Conservation (phyloP, 2,888 invertebrate genomes). For the Allophyes oxyacanthae region DNA sequence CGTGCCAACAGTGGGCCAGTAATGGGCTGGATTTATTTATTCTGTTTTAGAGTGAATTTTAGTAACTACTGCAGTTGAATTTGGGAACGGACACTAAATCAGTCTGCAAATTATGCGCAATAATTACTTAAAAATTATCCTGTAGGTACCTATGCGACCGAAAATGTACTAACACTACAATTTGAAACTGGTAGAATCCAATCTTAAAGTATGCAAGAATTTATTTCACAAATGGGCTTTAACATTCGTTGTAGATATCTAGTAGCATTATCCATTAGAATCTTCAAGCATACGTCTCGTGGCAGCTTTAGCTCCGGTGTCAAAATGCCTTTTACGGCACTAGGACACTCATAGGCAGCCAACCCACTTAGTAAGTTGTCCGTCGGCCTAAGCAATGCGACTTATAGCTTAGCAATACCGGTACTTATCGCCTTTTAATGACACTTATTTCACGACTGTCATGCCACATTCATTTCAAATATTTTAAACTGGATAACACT, state of each 20-base stretch:
- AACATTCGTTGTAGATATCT: background rate
- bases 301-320: conserved; percentile 23
- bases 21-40: too few relatives aligned
- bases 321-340: conserved; percentile 39
- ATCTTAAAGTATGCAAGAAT: conserved; percentile 6
- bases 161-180: too few relatives aligned
- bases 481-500: conserved; percentile 5
- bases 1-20: too few relatives aligned
- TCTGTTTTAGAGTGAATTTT: too few relatives aligned
- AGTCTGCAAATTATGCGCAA: too few relatives aligned
- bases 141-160: too few relatives aligned
- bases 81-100: too few relatives aligned
- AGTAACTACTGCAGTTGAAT: too few relatives aligned
- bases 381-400: conserved; percentile 1
- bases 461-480: background rate
- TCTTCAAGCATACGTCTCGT: conserved; percentile 15
- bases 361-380: conserved; percentile 22
- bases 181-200: too few relatives aligned
- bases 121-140: too few relatives aligned
- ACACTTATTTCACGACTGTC: background rate
- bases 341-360: conserved; percentile 18
- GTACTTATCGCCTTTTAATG: conserved; percentile 4
- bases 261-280: conserved; percentile 13
- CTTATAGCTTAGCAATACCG: conserved; percentile 3
- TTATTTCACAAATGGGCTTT: conserved; percentile 2